phyloP scores from a whole-genome alignment of 2,888 invertebrate genomes.

The Zelleria hepariella region DNA sequence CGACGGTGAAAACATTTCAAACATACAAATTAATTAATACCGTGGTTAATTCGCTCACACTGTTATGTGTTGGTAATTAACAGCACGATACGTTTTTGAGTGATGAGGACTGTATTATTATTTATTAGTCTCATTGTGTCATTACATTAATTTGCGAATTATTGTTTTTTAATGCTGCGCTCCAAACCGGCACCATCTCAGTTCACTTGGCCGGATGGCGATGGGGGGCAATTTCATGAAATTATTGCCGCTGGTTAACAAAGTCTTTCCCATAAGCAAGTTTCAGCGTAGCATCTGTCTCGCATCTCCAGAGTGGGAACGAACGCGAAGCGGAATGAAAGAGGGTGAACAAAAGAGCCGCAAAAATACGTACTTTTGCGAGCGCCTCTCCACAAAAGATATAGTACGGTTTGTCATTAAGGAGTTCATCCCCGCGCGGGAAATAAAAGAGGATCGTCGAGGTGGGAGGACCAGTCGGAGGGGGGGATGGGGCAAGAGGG shows the following conservation, averaged over 20 bases:
- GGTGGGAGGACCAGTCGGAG: constrained; percentile 25
- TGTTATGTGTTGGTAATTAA: neutral
- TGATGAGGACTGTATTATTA: too few species aligned
- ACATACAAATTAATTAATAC: neutral
- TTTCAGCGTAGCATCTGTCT: neutral
- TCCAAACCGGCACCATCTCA: too few species aligned
- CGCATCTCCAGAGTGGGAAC: neutral
- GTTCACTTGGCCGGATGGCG: too few species aligned
- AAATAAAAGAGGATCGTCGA: constrained; percentile 69
- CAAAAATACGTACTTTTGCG: constrained; percentile 71
- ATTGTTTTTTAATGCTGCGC: too few species aligned
- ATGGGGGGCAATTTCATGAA: too few species aligned
- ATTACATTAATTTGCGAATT: too few species aligned
- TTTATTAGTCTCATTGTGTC: too few species aligned
- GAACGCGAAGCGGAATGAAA: constrained; percentile 51
- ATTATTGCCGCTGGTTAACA: too few species aligned
- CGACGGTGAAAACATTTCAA: neutral
- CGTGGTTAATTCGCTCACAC: neutral
- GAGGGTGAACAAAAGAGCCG: constrained; percentile 66
- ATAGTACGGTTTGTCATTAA: constrained; percentile 73
- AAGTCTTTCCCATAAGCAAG: too few species aligned
- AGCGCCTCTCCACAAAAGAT: constrained; percentile 68
- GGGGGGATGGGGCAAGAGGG: constrained; percentile 22
- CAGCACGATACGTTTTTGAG: neutral
- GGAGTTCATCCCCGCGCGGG: constrained; percentile 72